Evolutionary conservation across 2,888 invertebrate species (phyloP), one percentile per base, ranked within the genome.

Genomic region (Yponomeuta malinellus): DNA sequence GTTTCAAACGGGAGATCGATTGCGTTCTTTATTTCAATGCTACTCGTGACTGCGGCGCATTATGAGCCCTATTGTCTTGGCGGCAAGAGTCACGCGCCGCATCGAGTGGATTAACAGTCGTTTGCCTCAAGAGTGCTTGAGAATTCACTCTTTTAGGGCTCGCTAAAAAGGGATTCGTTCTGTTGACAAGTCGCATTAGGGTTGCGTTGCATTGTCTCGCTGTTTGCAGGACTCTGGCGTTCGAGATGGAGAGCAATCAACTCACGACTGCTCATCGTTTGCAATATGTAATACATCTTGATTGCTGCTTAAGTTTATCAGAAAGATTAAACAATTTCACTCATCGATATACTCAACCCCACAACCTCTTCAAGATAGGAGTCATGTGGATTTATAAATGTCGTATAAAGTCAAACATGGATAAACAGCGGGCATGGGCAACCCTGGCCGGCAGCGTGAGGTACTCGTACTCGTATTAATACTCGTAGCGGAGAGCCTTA

Each of bases 91-190:
- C 52, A 59, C 52, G 52, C 52, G 52, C 52, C 52, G 52, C 52
- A 33, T 86, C 78, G 81, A 89, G 86, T 87, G 86, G 88, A 89
- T 89, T 88, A 87, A 85, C 85, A 87, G 88, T 84, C 87, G 89
- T 88, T 89, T 86, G 82, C 84, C 52, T 59, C 52, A 59, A 59
- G 52, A 59, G 52, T 15, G 15, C 52, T 59, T 15, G 52, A 15
- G 52, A 59, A 12, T 12, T 59, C 52, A 59, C 52, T 59, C 52
- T 79, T 65, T 65, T 65, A 65, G 33, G 65, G 65, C 12, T 33
- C 65, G 65, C 52, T 59, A 59, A 59, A 59, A 59, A 59, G 52
- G 52, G 52, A 59, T 59, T 59, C 52, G 52, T 59, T 59, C 52
- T 59, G 52, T 59, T 59, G 52, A 59, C 52, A 59, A 65, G 65